Evolutionary conservation across 64 coral and sea anemone genomes (phyloP).

Genomic region (Montipora efflorescens): DNA sequence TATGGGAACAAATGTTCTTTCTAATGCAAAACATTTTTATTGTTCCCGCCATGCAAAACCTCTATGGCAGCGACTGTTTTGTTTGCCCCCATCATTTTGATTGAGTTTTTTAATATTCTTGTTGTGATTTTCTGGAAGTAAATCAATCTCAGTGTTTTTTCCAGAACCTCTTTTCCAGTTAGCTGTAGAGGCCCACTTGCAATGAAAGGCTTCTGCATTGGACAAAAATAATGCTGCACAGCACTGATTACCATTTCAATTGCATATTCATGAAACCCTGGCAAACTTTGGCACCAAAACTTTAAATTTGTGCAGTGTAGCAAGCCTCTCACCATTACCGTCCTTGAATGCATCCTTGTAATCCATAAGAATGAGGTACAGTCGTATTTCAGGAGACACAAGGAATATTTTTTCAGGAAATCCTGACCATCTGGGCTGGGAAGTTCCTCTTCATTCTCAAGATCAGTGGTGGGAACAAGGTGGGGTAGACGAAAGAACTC

Average conservation of each 20-base stretch:
- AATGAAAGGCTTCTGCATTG: slow-evolving; percentile 37
- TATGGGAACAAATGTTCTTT: no score
- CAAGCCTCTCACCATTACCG: slow-evolving; percentile 43
- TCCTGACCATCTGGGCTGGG: not conserved
- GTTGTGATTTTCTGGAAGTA: slow-evolving; percentile 54
- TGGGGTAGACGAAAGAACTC: slow-evolving; percentile 1
- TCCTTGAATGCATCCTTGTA: slow-evolving; percentile 43
- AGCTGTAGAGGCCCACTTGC: slow-evolving; percentile 36
- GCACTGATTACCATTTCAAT: slow-evolving; percentile 68
- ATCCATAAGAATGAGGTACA: slow-evolving; percentile 31
- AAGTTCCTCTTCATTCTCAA: slow-evolving; percentile 17
- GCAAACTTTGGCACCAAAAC: not conserved
- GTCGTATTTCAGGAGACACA: slow-evolving; percentile 4
- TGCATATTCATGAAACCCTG: slow-evolving; percentile 58
- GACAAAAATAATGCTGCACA: slow-evolving; percentile 48
- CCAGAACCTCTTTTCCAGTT: slow-evolving; percentile 57
- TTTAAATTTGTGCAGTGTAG: slow-evolving; percentile 30
- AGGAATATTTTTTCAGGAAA: not conserved
- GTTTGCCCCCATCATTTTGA: slow-evolving; percentile 38
- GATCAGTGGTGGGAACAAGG: not conserved
- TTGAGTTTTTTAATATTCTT: slow-evolving; percentile 39
- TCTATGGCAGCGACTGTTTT: slow-evolving; percentile 20
- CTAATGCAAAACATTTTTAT: no score
- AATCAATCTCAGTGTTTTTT: slow-evolving; percentile 56
- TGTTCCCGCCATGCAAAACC: no score